Evolutionary conservation across 2,113 vertebrate genomes (phyloP).

Genomic region (Maccullochella peelii): DNA sequence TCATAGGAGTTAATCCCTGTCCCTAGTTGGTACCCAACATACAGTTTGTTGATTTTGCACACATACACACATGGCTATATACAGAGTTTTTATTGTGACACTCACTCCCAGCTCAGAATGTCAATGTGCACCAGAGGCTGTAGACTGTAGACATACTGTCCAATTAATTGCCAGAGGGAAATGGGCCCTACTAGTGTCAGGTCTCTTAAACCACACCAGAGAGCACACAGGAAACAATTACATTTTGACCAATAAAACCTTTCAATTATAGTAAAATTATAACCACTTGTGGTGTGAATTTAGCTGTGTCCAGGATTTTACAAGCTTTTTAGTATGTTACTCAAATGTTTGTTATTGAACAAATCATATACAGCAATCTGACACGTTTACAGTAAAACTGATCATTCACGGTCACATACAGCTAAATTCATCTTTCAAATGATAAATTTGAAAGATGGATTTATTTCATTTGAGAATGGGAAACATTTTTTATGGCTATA

Average conservation of each 20-base stretch:
- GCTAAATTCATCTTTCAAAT: not conserved
- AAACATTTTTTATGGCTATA: not conserved
- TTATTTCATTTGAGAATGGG: not conserved
- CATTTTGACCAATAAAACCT: constrained; percentile 35
- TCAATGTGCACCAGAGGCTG: constrained; percentile 19
- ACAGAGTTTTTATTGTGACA: not conserved
- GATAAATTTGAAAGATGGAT: too few species aligned
- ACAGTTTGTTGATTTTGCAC: constrained; percentile 14
- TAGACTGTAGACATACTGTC: not conserved
- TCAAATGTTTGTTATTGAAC: constrained; percentile 2
- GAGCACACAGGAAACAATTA: constrained; percentile 23
- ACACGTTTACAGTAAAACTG: not conserved
- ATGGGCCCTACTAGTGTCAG: not conserved
- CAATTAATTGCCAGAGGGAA: constrained; percentile 26
- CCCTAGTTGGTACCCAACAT: constrained; percentile 1
- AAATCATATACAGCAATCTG: not conserved
- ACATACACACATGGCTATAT: not conserved
- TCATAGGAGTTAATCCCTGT: constrained; percentile 6
- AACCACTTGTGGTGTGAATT: constrained; percentile 20
- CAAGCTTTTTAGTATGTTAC: not conserved
- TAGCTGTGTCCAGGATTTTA: constrained; percentile 1
- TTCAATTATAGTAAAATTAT: constrained; percentile 39
- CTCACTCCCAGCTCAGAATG: constrained; percentile 2
- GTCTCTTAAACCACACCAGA: constrained; percentile 42
- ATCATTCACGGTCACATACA: not conserved